Percentiles rank a stretch among this genome's conserved stretches.
Evolutionary conservation across 1,140 invertebrate genomes (phyloP).

Genomic region (Drosophila kanapiae): DNA sequence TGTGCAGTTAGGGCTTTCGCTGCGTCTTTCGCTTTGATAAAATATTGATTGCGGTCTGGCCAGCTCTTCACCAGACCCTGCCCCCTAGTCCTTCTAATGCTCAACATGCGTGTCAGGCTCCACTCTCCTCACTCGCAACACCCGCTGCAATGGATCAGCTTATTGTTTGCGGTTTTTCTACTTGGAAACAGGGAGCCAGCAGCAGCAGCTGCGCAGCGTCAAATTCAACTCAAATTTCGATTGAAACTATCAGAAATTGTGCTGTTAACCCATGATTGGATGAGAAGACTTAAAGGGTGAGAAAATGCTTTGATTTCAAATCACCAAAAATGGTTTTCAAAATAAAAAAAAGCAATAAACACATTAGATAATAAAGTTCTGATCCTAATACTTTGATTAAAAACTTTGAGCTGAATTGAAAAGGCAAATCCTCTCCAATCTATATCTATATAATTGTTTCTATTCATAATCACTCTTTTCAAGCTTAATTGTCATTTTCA

Average conservation of each 20-base stretch:
- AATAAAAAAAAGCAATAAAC: background rate
- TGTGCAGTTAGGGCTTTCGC: constrained; percentile 45
- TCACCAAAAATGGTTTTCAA: background rate
- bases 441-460: background rate
- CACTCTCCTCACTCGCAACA: background rate
- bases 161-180: constrained; percentile 64
- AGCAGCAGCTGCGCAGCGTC: constrained; percentile 45
- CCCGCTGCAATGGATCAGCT: constrained; percentile 37
- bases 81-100: constrained; percentile 47
- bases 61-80: constrained; percentile 5
- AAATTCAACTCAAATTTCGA: constrained; percentile 51
- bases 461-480: background rate
- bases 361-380: background rate
- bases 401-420: background rate
- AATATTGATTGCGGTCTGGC: constrained; percentile 77
- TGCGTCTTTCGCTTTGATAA: constrained; percentile 69
- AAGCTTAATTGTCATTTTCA: constrained; percentile 7
- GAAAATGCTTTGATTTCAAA: background rate
- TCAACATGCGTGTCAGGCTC: constrained; percentile 70
- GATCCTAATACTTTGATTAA: too few relatives aligned
- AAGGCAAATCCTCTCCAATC: background rate
- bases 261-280: constrained; percentile 37
- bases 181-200: constrained; percentile 26
- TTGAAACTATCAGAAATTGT: constrained; percentile 55
- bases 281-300: background rate